Percentiles rank a stretch among this genome's conserved stretches.
These are phyloP conservation scores for Pampus argenteus DNA, from an alignment of 2,797 vertebrate species.

Conservation along the genomic window DNA sequence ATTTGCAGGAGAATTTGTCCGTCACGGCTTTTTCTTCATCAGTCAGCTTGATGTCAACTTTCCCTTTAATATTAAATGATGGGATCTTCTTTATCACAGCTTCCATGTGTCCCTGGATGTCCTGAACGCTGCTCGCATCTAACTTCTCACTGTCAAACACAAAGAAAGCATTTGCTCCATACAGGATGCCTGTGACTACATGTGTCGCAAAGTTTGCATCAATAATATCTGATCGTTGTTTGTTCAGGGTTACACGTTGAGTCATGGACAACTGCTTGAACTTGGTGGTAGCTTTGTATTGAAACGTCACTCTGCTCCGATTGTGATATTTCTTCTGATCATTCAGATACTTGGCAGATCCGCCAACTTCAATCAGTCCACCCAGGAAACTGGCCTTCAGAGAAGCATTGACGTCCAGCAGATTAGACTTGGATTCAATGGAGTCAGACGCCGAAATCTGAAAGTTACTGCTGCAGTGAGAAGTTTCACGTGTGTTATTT, in stretches of 20 bases:
- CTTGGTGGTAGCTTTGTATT: slow-evolving; percentile 43
- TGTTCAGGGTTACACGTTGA: not conserved
- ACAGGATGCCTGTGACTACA: slow-evolving; percentile 62
- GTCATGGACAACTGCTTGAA: slow-evolving; percentile 45
- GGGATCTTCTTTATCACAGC: slow-evolving; percentile 57
- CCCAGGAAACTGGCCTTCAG: slow-evolving; percentile 31
- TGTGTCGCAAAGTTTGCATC: slow-evolving; percentile 52
- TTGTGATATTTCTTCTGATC: slow-evolving; percentile 12
- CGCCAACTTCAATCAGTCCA: slow-evolving; percentile 24
- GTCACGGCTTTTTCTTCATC: slow-evolving; percentile 31
- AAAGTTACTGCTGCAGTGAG: slow-evolving; percentile 18
- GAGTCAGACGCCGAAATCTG: slow-evolving; percentile 16
- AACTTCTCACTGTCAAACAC: slow-evolving; percentile 65
- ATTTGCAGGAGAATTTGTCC: slow-evolving; percentile 62
- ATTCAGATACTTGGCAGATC: slow-evolving; percentile 48
- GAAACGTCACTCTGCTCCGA: slow-evolving; percentile 30
- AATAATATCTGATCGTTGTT: slow-evolving; percentile 11
- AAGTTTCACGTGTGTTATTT: accelerated
- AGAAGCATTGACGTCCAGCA: slow-evolving; percentile 9
- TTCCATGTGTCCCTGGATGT: slow-evolving; percentile 24
- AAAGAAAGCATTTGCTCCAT: slow-evolving; percentile 70
- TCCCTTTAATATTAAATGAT: accelerated
- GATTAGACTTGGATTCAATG: slow-evolving; percentile 2
- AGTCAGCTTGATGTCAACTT: slow-evolving; percentile 34
- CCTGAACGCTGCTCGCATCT: slow-evolving; percentile 16